A percentile compares a stretch with the other conserved stretches of the same genome.
Conservation (phyloP, 1,140 invertebrate species). For the Sitobion miscanthi region DNA sequence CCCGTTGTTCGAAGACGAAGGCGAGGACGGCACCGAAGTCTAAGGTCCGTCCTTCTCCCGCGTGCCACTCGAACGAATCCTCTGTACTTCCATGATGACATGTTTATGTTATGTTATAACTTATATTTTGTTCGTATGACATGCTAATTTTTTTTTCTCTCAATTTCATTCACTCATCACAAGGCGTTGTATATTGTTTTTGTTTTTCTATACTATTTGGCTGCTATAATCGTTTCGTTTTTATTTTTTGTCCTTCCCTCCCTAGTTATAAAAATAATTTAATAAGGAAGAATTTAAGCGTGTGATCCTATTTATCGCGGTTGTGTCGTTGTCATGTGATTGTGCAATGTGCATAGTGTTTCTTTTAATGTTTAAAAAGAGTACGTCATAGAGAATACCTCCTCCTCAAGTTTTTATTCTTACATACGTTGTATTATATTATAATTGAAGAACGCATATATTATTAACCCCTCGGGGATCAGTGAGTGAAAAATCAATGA, state of each 20-base stretch:
- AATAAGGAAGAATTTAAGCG: not conserved
- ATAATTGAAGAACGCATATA: not conserved
- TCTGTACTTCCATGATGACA: constrained; percentile 36
- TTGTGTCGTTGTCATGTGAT: not conserved
- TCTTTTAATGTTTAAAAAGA: not conserved
- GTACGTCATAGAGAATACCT: not conserved
- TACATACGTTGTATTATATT: not conserved
- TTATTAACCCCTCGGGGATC: not conserved
- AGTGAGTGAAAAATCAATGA: not conserved
- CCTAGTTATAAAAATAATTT: not conserved
- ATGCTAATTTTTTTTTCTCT: not conserved
- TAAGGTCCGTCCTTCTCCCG: not conserved
- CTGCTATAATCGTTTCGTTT: not conserved
- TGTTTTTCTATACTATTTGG: not conserved
- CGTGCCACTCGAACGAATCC: not conserved
- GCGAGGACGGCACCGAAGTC: constrained; percentile 85
- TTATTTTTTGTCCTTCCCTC: not conserved
- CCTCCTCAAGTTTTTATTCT: not conserved
- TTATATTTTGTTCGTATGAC: not conserved
- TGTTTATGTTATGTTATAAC: not conserved
- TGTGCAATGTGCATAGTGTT: not conserved
- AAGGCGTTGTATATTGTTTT: not conserved
- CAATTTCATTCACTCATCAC: not conserved
- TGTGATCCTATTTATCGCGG: too few species aligned
- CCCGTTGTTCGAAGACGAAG: constrained; percentile 83